Base-by-base conservation (phyloP, 1,140 invertebrate species). In the Caenorhabditis remanei region DNA sequence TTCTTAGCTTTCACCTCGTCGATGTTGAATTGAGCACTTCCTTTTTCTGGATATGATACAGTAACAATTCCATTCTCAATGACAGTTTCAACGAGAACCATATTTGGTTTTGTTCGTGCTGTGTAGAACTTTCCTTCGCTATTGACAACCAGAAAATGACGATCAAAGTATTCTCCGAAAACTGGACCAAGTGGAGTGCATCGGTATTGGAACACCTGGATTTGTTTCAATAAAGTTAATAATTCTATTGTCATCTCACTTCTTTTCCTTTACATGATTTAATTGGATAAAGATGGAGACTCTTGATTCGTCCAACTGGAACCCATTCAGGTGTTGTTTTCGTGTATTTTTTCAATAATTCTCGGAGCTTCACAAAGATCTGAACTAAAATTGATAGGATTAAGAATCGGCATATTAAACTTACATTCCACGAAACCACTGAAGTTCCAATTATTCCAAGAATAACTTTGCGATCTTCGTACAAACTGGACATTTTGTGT, bases 261-360 rank as follows among this genome's bases (percentile, higher is more conserved):
- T 83, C 19, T 55, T 87, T 83, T 32, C 71, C 71, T 48, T 87
- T 87, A 75, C 86, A 87, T 8, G 86, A 87, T 53, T 87, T 87
- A 41, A 75, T 75, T 19, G 86, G 86, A 55, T 83, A 87, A 19
- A 87, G 9, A 55, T 87, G 61, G 32, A 87, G 65, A 71, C 75
- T 82, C 48, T 87, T 87, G 55, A 87, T 58, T 46, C 56, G 40
- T 4, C 86, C 86, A 11, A 87, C 61, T 46, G 86, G 86, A 53
- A 87, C 75, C 46, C 75, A 87, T 87, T 83, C 86, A 11, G 61
- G 41, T 13, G 43, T 50, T 5, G 71, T 46, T 14, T 79, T 79
- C 16, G 71, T 50, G n/a, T 79, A 79, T n/a, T 79, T 79, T 50
- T 79, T 79, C 21, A 79, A 4, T n/a, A 79, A 50, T 24, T 50